phyloP scores from a whole-genome alignment of 2,888 invertebrate genomes.

The Arenicola marina region DNA sequence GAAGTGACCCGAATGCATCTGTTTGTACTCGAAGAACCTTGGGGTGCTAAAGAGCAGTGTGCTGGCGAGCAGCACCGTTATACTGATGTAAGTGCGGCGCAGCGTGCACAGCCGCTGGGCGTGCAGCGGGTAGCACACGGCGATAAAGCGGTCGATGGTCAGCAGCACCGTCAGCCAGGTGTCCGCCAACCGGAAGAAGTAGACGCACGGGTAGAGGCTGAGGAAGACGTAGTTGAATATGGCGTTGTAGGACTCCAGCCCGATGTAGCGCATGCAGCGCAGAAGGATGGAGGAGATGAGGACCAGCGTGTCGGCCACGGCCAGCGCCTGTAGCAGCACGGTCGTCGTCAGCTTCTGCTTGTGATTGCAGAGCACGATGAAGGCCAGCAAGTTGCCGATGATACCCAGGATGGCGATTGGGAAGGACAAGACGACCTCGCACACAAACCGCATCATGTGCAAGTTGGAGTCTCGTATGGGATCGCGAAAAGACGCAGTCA shows the following conservation, averaged over 20 bases:
- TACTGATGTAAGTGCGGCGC: constrained; percentile 18
- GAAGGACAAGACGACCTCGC: constrained; percentile 20
- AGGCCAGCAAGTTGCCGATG: constrained; percentile 30
- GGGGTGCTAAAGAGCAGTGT: constrained; percentile 26
- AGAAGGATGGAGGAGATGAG: constrained; percentile 22
- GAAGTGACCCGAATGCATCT: not conserved
- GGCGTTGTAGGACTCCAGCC: not conserved
- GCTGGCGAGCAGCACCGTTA: constrained; percentile 18
- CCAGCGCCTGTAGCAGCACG: constrained; percentile 25
- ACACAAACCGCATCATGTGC: constrained; percentile 8
- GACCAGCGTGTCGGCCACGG: constrained; percentile 26
- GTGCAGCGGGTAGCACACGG: constrained; percentile 32
- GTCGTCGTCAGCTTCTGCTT: constrained; percentile 25
- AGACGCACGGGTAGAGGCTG: constrained; percentile 24
- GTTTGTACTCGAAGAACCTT: constrained; percentile 32
- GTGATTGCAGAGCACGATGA: constrained; percentile 25
- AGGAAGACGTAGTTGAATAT: constrained; percentile 15
- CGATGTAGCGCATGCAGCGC: constrained; percentile 18
- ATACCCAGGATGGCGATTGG: constrained; percentile 28
- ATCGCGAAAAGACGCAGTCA: too few species aligned
- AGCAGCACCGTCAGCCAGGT: constrained; percentile 34
- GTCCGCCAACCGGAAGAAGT: constrained; percentile 24
- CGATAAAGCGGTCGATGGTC: constrained; percentile 34
- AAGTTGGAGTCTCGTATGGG: too few species aligned
- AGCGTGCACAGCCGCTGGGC: constrained; percentile 32